phyloP scores from a whole-genome alignment of 2,888 invertebrate species.

The Erebia epiphron region DNA sequence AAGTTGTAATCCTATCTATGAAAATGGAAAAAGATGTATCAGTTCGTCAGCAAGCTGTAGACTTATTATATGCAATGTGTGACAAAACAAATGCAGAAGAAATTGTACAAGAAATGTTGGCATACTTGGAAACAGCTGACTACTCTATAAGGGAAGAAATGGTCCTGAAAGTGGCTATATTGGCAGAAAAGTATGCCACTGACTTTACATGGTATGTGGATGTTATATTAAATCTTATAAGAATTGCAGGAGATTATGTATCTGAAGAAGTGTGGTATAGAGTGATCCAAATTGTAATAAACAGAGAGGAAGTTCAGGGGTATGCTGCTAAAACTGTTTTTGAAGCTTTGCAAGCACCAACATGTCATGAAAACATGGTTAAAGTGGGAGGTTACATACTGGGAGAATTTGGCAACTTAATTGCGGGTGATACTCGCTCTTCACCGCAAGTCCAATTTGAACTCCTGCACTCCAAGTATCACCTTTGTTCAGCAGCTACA shows the following conservation, averaged over 20 bases:
- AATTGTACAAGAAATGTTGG: conserved; percentile 99
- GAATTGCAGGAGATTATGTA: conserved; percentile 99
- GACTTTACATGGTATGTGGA: conserved; percentile 99
- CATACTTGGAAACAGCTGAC: conserved; percentile 99
- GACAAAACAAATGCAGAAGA: conserved; percentile 99
- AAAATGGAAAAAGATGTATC: conserved; percentile 99
- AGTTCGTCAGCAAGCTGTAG: conserved; percentile 98
- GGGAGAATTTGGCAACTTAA: conserved; percentile 99
- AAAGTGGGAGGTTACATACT: conserved; percentile 99
- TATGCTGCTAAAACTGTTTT: conserved; percentile 99
- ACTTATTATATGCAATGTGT: conserved; percentile 99
- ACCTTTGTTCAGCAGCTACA: conserved; percentile 98
- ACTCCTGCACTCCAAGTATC: conserved; percentile 99
- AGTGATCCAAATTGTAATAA: conserved; percentile 99
- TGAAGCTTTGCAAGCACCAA: conserved; percentile 99
- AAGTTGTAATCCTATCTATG: conserved; percentile 99
- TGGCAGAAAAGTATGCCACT: conserved; percentile 99
- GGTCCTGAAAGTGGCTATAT: conserved; percentile 99
- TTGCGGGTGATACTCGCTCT: conserved; percentile 98
- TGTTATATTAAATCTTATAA: conserved; percentile 98
- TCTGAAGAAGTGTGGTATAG: conserved; percentile 99
- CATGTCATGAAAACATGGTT: conserved; percentile 99
- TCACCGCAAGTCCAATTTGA: conserved; percentile 99
- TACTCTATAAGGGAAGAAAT: conserved; percentile 99
- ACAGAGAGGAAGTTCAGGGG: conserved; percentile 99